A percentile compares a stretch with the other conserved stretches of the same genome.
Evolutionary conservation across 37 sponge, comb jelly and placozoan genomes (phyloP).

Genomic region (Spongilla lacustris): DNA sequence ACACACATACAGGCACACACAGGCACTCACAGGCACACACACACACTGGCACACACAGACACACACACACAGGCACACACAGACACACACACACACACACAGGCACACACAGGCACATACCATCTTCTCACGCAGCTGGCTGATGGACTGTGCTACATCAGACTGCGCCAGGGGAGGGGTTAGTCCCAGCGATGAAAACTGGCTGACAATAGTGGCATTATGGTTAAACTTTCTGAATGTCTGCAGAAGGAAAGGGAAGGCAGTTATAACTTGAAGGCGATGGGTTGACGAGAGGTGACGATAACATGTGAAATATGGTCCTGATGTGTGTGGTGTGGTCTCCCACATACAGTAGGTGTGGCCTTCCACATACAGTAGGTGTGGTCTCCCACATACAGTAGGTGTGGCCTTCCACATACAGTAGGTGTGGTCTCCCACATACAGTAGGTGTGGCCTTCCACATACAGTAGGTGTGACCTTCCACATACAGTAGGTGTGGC

Average conservation of each 20-base stretch:
- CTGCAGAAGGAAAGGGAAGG: not conserved
- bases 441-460: too few relatives aligned
- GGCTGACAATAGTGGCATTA: conserved; percentile 41
- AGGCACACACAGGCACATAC: conserved; percentile 2
- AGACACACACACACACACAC: too few relatives aligned
- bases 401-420: too few relatives aligned
- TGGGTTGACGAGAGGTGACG: not conserved
- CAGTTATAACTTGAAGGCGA: not conserved
- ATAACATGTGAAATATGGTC: too few relatives aligned
- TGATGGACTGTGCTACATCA: conserved; percentile 10
- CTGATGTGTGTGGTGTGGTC: too few relatives aligned
- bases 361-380: too few relatives aligned
- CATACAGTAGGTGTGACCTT: too few relatives aligned
- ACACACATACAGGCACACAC: conserved; percentile 3
- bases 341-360: too few relatives aligned
- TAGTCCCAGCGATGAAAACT: conserved; percentile 29
- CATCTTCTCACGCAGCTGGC: conserved; percentile 29
- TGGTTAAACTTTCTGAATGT: conserved; percentile 21
- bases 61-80: conserved; percentile 3
- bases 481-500: not conserved
- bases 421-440: too few relatives aligned
- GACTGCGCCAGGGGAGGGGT: conserved; percentile 25
- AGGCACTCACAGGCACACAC: not conserved
- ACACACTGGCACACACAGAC: conserved; percentile 3
- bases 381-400: too few relatives aligned